These are phyloP conservation scores for Synergus laeviventris DNA, from an alignment of 2,888 invertebrate species.

Conservation along the genomic window DNA sequence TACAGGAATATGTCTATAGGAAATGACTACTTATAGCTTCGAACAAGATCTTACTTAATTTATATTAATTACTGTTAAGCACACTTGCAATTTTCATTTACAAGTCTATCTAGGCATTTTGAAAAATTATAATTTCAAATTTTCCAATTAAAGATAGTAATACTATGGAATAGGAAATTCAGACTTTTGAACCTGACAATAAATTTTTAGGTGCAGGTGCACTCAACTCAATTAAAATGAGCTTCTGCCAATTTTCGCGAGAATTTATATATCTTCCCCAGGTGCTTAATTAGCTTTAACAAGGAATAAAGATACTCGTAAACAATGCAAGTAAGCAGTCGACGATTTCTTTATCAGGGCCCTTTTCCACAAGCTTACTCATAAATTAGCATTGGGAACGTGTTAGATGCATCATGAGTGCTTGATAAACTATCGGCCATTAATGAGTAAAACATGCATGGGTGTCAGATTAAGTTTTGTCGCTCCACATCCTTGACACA, in stretches of 20 bases:
- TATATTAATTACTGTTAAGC: not conserved
- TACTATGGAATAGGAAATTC: not conserved
- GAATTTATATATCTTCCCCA: not conserved
- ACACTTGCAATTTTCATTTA: not conserved
- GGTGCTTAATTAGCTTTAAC: constrained; percentile 18
- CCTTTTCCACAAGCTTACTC: not conserved
- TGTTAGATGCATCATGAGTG: constrained; percentile 4
- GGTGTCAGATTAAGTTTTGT: constrained; percentile 35
- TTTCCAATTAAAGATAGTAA: not conserved
- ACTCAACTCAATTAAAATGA: not conserved
- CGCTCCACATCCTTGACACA: constrained; percentile 37
- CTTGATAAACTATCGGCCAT: constrained; percentile 35
- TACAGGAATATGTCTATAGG: not conserved
- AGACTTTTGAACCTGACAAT: not conserved
- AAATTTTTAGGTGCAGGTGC: not conserved
- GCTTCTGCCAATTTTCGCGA: not conserved
- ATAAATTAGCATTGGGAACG: constrained; percentile 30
- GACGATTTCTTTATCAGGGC: constrained; percentile 20
- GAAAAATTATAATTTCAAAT: not conserved
- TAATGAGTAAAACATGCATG: constrained; percentile 22
- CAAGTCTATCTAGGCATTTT: not conserved
- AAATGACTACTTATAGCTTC: not conserved
- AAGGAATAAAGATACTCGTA: constrained; percentile 11
- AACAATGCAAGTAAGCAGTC: constrained; percentile 32
- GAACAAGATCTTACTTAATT: constrained; percentile 15